phyloP scores from a whole-genome alignment of 2,888 invertebrate genomes.

The Cosmopolites sordidus region DNA sequence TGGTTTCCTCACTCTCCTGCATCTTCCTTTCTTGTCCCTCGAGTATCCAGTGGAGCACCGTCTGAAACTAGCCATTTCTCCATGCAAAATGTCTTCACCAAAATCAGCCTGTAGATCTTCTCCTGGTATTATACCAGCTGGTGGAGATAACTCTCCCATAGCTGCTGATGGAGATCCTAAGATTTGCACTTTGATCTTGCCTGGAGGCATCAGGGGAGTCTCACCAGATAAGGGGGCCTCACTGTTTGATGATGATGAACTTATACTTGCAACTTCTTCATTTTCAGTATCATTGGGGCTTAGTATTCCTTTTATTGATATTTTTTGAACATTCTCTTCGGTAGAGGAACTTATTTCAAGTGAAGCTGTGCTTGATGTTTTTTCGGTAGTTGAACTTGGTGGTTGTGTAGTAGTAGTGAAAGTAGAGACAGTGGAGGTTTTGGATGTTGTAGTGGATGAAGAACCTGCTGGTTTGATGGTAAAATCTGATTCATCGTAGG shows the following conservation, averaged over 20 bases:
- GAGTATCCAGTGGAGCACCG: constrained; percentile 41
- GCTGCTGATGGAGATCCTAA: constrained; percentile 27
- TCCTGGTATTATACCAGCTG: constrained; percentile 25
- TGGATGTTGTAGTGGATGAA: constrained; percentile 14
- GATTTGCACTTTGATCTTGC: constrained; percentile 39
- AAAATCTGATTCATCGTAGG: constrained; percentile 68
- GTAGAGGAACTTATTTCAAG: not conserved
- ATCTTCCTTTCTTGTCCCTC: constrained; percentile 45
- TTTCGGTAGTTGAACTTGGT: not conserved
- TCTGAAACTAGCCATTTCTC: constrained; percentile 31
- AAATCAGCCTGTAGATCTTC: constrained; percentile 17
- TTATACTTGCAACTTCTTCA: not conserved
- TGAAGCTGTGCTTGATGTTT: not conserved
- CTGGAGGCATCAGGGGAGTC: constrained; percentile 29
- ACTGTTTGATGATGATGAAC: not conserved
- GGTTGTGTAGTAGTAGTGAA: constrained; percentile 8
- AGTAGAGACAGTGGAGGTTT: constrained; percentile 17
- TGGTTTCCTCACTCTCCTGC: constrained; percentile 42
- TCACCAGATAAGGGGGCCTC: not conserved
- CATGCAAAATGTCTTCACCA: constrained; percentile 28
- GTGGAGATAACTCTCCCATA: constrained; percentile 6
- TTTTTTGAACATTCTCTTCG: not conserved
- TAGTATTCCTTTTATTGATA: not conserved
- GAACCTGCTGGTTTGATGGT: constrained; percentile 59
- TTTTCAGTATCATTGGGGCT: not conserved